Evolutionary conservation across 2,888 invertebrate genomes (phyloP).

Genomic region (Hypselothyrea guttata): DNA sequence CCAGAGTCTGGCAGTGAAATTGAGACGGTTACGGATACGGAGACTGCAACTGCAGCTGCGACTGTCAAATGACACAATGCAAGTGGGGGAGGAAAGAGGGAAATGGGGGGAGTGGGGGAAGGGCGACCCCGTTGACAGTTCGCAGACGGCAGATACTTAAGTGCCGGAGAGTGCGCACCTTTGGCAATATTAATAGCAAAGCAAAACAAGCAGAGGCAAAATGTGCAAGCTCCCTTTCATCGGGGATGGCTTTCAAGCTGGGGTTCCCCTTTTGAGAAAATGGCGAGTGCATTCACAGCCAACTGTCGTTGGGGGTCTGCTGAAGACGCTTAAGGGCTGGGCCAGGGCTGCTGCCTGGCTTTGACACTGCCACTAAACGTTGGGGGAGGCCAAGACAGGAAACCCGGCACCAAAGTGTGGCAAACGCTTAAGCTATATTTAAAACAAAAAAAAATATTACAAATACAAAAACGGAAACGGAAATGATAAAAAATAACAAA

Average conservation of each 20-base stretch:
- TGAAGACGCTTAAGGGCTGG: too few relatives aligned
- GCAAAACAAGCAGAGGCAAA: conserved; percentile 51
- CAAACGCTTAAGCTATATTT: not conserved
- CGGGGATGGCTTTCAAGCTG: too few relatives aligned
- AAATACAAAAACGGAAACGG: conserved; percentile 3
- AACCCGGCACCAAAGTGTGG: conserved; percentile 1
- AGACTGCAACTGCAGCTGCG: conserved; percentile 14
- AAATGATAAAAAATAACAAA: conserved; percentile 42
- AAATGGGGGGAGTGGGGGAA: not conserved
- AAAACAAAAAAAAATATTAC: too few relatives aligned
- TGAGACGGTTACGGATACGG: conserved; percentile 32
- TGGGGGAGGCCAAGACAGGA: not conserved
- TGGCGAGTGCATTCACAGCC: conserved; percentile 51
- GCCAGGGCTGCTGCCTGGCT: not conserved
- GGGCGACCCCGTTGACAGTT: conserved; percentile 67
- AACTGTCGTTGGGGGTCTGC: too few relatives aligned
- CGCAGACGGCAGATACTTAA: conserved; percentile 77
- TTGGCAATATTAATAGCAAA: conserved; percentile 74
- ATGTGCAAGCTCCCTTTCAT: conserved; percentile 30
- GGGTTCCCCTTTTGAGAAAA: too few relatives aligned
- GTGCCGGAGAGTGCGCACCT: conserved; percentile 74
- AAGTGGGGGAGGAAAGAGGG: conserved; percentile 11
- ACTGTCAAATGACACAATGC: conserved; percentile 77
- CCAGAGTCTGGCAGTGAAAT: conserved; percentile 12
- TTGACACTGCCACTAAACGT: conserved; percentile 2